Evolutionary conservation across 2,113 vertebrate species (phyloP).

Genomic region (Charadrius vociferus): DNA sequence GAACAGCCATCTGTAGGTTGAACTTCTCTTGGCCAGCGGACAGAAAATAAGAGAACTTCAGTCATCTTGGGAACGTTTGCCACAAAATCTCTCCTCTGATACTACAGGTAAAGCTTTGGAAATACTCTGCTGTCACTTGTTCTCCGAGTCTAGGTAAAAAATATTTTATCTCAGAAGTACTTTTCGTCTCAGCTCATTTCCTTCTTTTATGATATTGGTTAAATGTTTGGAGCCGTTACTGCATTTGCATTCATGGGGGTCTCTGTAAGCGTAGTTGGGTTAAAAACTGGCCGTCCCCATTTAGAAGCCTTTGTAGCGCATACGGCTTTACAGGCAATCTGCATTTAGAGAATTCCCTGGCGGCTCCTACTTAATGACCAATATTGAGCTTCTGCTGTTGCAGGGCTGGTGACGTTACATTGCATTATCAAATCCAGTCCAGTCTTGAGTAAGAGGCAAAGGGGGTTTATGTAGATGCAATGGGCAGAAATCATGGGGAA

Average conservation of each 20-base stretch:
- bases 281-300: neutral
- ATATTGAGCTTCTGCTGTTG: neutral
- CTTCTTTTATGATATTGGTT: neutral
- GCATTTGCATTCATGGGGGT: rapidly evolving
- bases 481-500: neutral
- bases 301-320: neutral
- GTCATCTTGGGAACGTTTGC: neutral
- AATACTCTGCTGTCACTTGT: rapidly evolving
- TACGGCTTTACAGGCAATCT: neutral
- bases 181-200: rapidly evolving
- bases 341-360: neutral
- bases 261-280: neutral
- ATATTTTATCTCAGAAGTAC: neutral
- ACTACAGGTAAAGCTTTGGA: neutral
- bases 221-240: neutral
- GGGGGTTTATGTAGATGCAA: neutral
- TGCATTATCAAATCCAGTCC: neutral
- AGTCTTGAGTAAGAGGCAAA: neutral
- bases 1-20: neutral
- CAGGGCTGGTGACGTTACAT: neutral
- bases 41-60: neutral
- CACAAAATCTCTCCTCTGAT: neutral
- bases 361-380: neutral
- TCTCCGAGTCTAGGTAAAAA: neutral
- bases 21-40: neutral